Evolutionary conservation across 1,140 invertebrate genomes (phyloP).

Genomic region (Nephila pilipes): DNA sequence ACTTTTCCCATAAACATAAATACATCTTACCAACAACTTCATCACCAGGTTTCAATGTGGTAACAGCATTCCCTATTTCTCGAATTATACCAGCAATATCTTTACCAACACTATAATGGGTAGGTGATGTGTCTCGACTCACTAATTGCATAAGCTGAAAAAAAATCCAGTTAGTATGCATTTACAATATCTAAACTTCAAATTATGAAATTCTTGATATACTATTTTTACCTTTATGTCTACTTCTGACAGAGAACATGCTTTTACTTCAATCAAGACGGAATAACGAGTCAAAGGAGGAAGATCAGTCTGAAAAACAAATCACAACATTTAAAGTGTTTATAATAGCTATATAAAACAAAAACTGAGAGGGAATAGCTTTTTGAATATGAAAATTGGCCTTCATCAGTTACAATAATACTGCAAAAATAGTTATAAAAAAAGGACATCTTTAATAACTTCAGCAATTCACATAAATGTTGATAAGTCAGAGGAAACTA

Average conservation of each 20-base stretch:
- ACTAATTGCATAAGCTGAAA: constrained; percentile 72
- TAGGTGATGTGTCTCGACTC: constrained; percentile 76
- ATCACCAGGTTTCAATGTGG: constrained; percentile 81
- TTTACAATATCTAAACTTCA: no score
- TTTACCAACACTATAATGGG: constrained; percentile 81
- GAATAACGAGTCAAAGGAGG: constrained; percentile 81
- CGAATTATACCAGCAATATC: constrained; percentile 82
- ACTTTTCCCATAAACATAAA: not conserved
- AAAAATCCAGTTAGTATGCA: not conserved
- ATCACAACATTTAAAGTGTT: not conserved
- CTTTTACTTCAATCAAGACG: constrained; percentile 82
- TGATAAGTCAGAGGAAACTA: no score
- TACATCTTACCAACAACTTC: constrained; percentile 81
- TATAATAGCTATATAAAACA: not conserved
- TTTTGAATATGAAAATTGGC: no score
- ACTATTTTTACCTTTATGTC: constrained; percentile 80
- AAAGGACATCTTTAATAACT: no score
- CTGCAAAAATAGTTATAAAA: no score
- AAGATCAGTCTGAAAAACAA: constrained; percentile 80
- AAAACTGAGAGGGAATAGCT: not conserved
- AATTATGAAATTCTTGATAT: not conserved
- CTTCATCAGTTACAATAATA: no score
- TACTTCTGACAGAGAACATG: constrained; percentile 81
- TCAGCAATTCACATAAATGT: no score
- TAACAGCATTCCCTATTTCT: constrained; percentile 81